Conservation (phyloP, 2,797 vertebrate species). For the Podarcis siculus region DNA sequence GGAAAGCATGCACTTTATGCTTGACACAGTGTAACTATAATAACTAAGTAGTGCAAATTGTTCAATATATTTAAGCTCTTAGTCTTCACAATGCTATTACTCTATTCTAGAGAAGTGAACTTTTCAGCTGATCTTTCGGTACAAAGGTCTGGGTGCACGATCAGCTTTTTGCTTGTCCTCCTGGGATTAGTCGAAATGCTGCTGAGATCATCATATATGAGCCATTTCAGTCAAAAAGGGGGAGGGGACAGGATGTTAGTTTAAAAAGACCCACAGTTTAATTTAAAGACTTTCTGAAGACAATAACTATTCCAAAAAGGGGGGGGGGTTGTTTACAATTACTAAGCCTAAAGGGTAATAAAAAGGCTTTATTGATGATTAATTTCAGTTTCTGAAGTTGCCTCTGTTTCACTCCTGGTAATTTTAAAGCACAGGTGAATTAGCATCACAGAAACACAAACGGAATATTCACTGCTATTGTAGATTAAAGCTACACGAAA, state of each 20-base stretch:
- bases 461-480: not conserved
- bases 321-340: not conserved
- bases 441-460: not conserved
- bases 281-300: slow-evolving; percentile 48
- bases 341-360: not conserved
- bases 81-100: slow-evolving; percentile 21
- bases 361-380: not conserved
- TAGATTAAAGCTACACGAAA: not conserved
- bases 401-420: not conserved
- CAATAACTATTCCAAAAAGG: too few relatives aligned
- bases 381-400: not conserved
- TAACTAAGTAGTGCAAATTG: slow-evolving; percentile 28
- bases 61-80: slow-evolving; percentile 53
- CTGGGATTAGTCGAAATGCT: slow-evolving; percentile 68
- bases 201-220: slow-evolving; percentile 69
- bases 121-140: slow-evolving; percentile 56
- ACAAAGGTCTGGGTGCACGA: slow-evolving; percentile 64
- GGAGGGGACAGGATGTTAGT: not conserved
- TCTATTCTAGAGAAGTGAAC: slow-evolving; percentile 54
- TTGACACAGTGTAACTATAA: slow-evolving; percentile 5
- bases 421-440: not conserved
- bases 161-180: slow-evolving; percentile 72
- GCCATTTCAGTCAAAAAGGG: not conserved
- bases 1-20: not conserved
- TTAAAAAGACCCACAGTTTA: slow-evolving; percentile 20